Percentiles rank a stretch among this genome's conserved stretches.
Evolutionary conservation across 23 tunicate genomes (phyloP).

Genomic region (Clavelina lepadiformis): DNA sequence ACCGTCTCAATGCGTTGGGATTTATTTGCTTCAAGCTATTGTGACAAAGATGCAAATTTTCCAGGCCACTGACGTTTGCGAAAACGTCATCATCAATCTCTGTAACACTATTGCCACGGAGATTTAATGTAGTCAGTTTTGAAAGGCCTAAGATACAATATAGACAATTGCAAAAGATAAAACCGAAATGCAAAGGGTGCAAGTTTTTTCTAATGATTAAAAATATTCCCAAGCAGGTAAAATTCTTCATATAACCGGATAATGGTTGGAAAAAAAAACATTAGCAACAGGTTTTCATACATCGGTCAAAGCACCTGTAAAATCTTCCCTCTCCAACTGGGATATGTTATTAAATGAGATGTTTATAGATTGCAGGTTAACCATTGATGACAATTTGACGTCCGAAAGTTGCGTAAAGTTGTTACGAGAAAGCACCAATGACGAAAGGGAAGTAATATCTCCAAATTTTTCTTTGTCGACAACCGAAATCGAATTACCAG

Average conservation of each 20-base stretch:
- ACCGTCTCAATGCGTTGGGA: neutral
- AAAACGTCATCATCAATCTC: conserved; percentile 3
- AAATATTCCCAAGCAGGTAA: too few relatives aligned
- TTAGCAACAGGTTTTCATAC: too few relatives aligned
- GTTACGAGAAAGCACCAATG: conserved; percentile 58
- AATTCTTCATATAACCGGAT: too few relatives aligned
- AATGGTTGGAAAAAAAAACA: too few relatives aligned
- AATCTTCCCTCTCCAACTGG: conserved; percentile 12
- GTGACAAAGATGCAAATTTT: conserved; percentile 38
- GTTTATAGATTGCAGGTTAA: conserved; percentile 37
- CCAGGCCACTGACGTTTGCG: conserved; percentile 1
- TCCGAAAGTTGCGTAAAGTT: conserved; percentile 17
- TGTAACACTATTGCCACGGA: conserved; percentile 31
- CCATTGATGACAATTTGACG: neutral
- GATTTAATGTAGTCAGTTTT: conserved; percentile 33
- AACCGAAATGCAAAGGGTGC: too few relatives aligned
- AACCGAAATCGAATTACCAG: neutral
- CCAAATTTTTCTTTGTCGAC: neutral
- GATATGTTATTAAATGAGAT: conserved; percentile 29
- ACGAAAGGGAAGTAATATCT: neutral
- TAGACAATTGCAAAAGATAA: too few relatives aligned
- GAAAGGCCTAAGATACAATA: conserved; percentile 19
- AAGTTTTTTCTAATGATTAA: too few relatives aligned
- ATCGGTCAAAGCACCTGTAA: too few relatives aligned
- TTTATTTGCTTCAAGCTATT: conserved; percentile 19